Evolutionary conservation across 1,140 invertebrate genomes (phyloP).

Genomic region (Drosophila lacteicornis): DNA sequence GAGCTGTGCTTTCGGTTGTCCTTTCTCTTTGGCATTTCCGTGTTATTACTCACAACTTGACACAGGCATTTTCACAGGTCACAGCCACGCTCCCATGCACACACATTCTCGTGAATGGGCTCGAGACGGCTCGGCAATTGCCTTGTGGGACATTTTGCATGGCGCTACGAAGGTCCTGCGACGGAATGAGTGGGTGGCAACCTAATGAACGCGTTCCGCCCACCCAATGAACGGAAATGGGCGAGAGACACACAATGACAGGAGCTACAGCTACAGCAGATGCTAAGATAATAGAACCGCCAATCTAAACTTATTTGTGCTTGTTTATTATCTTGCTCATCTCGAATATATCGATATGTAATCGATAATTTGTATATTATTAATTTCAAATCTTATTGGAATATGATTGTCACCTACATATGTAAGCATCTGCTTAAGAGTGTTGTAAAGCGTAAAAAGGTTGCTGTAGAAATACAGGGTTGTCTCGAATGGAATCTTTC

Average conservation of each 20-base stretch:
- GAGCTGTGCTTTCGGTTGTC: conserved; percentile 51
- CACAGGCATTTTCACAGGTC: conserved; percentile 72
- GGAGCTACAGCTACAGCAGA: conserved; percentile 24
- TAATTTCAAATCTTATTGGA: no score
- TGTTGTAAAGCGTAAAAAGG: no score
- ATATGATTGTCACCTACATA: no score
- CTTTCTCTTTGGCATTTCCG: conserved; percentile 64
- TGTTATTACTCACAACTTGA: conserved; percentile 82
- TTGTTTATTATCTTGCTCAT: no score
- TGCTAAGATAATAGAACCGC: neutral
- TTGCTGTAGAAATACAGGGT: no score
- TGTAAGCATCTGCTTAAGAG: no score
- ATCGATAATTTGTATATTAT: no score
- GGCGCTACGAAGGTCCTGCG: conserved; percentile 22
- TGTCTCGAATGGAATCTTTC: no score
- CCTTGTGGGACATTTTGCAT: conserved; percentile 75
- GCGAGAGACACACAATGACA: conserved; percentile 54
- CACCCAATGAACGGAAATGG: conserved; percentile 59
- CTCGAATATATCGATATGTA: no score
- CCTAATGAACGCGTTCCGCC: conserved; percentile 75
- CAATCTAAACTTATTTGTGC: neutral
- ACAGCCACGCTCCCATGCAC: conserved; percentile 30
- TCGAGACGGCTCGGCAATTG: conserved; percentile 60
- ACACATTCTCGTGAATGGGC: neutral
- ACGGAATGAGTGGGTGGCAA: conserved; percentile 24